Base-by-base conservation (phyloP, 2,113 vertebrate species). In the Nycticryphes semicollaris region DNA sequence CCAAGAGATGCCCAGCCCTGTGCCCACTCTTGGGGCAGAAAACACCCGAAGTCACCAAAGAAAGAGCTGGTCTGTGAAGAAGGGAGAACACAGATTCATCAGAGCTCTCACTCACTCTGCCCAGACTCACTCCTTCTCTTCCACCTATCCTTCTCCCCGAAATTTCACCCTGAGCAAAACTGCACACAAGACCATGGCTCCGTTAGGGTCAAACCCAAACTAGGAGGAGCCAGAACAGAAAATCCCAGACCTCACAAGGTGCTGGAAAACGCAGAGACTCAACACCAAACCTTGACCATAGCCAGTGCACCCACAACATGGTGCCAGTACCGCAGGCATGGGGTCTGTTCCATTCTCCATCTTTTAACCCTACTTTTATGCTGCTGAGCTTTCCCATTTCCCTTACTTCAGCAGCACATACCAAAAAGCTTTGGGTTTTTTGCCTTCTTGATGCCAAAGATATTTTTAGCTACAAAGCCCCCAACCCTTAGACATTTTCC, bases 401-500 rank as follows among this genome's bases (percentile, higher is more conserved):
- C 28, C 75, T 68, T 37, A n/a, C 18, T 90, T 80, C 89, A 96
- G 39, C 24, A 2, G 6, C 15, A 0, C 2, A 0, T 39, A 81
- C 54, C 41, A 80, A 41, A 74, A 84, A 87, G 9, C 24, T 64
- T 45, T 25, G 13, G 4, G 5, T 3, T 84, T 84, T 79, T 27
- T 87, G 70, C 53, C 45, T 87, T 48, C 39, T 60, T 24, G 27
- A 63, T 79, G 84, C 56, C 50, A 69, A 23, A 78, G 27, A 22
- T 87, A 35, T 63, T 92, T 94, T 92, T 74, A 94, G 70, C 80
- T 20, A 37, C 75, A 78, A 84, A 54, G 60, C 35, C 76, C 85
- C 17, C 70, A 75, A 22, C 59, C 70, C 30, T 74, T 33, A 62
- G 14, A 69, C 12, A 7, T 62, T 83, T 94, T 51, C 66, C 72